phyloP scores from a whole-genome alignment of 2,888 invertebrate species.

The Plagodis pulveraria region DNA sequence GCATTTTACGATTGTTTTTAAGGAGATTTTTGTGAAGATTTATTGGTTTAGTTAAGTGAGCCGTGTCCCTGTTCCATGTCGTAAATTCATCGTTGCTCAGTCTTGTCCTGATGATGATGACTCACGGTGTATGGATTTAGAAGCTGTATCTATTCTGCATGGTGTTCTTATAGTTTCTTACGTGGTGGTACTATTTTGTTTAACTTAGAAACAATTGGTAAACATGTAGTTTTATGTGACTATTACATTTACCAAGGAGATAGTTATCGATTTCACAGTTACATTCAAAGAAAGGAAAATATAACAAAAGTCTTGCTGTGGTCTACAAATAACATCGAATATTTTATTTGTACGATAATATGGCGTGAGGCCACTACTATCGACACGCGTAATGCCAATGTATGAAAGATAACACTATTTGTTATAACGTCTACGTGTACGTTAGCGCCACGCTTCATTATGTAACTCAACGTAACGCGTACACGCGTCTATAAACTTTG shows the following conservation, averaged over 20 bases:
- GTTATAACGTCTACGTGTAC: constrained; percentile 4
- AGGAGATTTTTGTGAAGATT: constrained; percentile 9
- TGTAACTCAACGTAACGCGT: constrained; percentile 31
- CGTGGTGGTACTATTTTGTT: no score
- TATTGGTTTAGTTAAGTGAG: constrained; percentile 2
- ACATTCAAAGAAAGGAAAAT: not conserved
- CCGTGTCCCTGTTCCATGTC: constrained; percentile 10
- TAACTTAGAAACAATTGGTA: no score
- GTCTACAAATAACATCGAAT: constrained; percentile 17
- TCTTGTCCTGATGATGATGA: constrained; percentile 13
- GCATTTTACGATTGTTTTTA: not conserved
- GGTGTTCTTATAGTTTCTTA: constrained; percentile 1
- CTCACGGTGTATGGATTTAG: constrained; percentile 18
- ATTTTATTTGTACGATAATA: constrained; percentile 16
- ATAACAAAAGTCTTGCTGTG: constrained; percentile 8
- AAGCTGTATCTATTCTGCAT: constrained; percentile 10
- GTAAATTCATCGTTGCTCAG: constrained; percentile 14
- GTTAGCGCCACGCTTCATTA: constrained; percentile 25
- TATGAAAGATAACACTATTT: constrained; percentile 23
- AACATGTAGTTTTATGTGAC: no score
- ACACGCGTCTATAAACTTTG: constrained; percentile 14
- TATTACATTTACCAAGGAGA: no score
- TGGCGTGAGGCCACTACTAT: constrained; percentile 23
- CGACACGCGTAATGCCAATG: constrained; percentile 20
- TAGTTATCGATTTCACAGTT: no score